phyloP scores from a whole-genome alignment of 2,113 vertebrate genomes.

The Archilochus colubris region DNA sequence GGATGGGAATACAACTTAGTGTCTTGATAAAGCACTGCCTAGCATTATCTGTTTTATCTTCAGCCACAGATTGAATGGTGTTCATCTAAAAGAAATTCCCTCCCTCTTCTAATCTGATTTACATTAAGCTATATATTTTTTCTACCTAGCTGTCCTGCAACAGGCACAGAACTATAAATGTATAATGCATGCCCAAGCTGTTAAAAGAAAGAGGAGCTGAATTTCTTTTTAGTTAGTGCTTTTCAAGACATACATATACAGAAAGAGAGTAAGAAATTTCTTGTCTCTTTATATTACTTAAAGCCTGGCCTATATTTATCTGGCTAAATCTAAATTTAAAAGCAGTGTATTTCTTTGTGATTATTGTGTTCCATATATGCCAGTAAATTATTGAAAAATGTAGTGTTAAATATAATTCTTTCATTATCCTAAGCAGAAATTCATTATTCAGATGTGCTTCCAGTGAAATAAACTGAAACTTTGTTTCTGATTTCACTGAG shows the following conservation, averaged over 20 bases:
- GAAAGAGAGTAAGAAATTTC: background rate
- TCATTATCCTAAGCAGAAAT: background rate
- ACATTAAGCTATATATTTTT: background rate
- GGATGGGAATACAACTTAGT: background rate
- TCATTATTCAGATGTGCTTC: background rate
- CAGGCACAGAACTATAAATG: background rate
- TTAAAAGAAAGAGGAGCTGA: background rate
- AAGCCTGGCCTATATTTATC: background rate
- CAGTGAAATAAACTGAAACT: background rate
- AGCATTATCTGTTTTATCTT: background rate
- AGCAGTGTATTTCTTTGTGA: background rate
- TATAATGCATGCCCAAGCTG: background rate
- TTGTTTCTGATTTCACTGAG: background rate
- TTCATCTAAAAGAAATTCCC: background rate
- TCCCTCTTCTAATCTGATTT: background rate
- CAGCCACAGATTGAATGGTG: background rate
- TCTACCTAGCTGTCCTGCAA: background rate
- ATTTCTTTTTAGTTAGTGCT: background rate
- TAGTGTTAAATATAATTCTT: background rate
- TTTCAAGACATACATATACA: background rate
- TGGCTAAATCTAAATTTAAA: background rate
- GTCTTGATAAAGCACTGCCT: background rate
- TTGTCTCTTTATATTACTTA: background rate
- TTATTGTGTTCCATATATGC: background rate
- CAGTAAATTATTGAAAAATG: background rate